Evolutionary conservation across 2,113 vertebrate genomes (phyloP).

Genomic region (Lampris incognitus): DNA sequence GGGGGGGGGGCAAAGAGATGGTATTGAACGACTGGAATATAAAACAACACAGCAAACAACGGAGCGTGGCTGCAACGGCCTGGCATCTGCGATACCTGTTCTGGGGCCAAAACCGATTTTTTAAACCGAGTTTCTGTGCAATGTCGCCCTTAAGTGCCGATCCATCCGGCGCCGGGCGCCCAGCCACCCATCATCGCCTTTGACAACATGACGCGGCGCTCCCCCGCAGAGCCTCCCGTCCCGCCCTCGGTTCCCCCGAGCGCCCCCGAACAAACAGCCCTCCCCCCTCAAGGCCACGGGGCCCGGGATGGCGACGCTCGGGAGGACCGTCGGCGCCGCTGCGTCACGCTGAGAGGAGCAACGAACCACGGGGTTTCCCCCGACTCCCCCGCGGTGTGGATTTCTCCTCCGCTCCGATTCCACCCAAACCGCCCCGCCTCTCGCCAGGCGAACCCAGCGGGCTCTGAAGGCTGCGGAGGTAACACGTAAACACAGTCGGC

Average conservation of each 20-base stretch:
- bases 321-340: conserved; percentile 30
- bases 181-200: not conserved
- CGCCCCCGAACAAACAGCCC: conserved; percentile 64
- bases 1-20: not conserved
- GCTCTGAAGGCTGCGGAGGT: conserved; percentile 15
- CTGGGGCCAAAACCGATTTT: conserved; percentile 6
- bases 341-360: not conserved
- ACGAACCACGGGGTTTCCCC: conserved; percentile 12
- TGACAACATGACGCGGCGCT: conserved; percentile 9
- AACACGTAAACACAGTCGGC: conserved; percentile 62
- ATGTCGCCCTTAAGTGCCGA: conserved; percentile 30
- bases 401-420: conserved; percentile 20
- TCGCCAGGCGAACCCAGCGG: not conserved
- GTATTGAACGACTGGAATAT: conserved; percentile 10
- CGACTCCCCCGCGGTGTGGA: conserved; percentile 33
- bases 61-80: not conserved
- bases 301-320: conserved; percentile 25
- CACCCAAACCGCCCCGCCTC: conserved; percentile 1
- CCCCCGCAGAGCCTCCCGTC: conserved; percentile 33
- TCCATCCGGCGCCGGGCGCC: not conserved
- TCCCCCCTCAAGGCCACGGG: conserved; percentile 46
- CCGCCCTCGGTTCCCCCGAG: conserved; percentile 28
- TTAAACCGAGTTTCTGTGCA: not conserved
- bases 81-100: not conserved
- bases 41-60: conserved; percentile 33